Base-by-base conservation (phyloP, 2,888 invertebrate species). In the Teleiodes luculella region DNA sequence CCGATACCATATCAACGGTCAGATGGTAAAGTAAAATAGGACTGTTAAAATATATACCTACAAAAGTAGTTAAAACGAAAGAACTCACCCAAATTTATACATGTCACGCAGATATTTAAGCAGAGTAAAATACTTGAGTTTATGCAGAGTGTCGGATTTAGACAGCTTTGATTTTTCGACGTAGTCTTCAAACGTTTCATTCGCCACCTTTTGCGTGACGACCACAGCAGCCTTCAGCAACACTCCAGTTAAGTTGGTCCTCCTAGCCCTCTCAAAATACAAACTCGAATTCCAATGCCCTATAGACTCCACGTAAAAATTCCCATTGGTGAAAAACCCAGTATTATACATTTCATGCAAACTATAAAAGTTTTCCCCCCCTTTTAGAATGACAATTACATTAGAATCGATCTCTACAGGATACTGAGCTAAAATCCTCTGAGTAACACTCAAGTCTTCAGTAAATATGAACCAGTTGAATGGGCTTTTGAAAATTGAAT, bases 31-130 rank as follows among this genome's bases (percentile, higher is more conserved):
- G n/a, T n/a, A n/a, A n/a, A n/a, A n/a, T n/a, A n/a, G n/a, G n/a
- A n/a, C n/a, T n/a, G n/a, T n/a, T n/a, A n/a, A n/a, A n/a, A n/a
- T n/a, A n/a, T n/a, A n/a, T n/a, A n/a, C n/a, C n/a, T n/a, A n/a
- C n/a, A n/a, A n/a, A n/a, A n/a, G n/a, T n/a, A n/a, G n/a, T n/a
- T n/a, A n/a, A 8, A 11, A 33, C 3, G 3, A 6, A 33, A 5
- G 8, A 58, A 70, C 85, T 86, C 79, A 93, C 93, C 91, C 92
- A 71, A 94, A 92, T 79, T 94, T 94, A 68, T 90, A 94, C 78
- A 93, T 91, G 61, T 93, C 92, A 59, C 85, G 75, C 55, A 94
- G 88, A 68, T 92, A 91, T 56, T 72, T 76, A 58, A 91, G 70
- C 10, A 93, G 73, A 4, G 91, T 83, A 56, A 88, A 91, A 70